A percentile compares a stretch with the other conserved stretches of the same genome.
These are phyloP conservation scores for Agelas oroides DNA, from an alignment of 37 sponge, comb jelly and placozoan species.

Conservation along the genomic window DNA sequence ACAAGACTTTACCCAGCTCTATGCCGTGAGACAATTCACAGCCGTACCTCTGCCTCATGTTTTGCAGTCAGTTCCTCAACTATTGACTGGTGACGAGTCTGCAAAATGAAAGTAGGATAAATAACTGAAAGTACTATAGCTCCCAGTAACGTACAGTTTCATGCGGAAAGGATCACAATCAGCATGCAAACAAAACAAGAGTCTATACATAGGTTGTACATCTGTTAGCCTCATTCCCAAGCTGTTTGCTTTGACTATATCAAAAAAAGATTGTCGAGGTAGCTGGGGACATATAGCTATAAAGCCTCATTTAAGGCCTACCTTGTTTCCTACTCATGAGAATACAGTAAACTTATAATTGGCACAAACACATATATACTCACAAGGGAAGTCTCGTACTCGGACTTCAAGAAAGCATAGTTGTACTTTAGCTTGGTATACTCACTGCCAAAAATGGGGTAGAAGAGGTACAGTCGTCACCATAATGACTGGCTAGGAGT, in stretches of 20 bases:
- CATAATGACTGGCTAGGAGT: too few species aligned
- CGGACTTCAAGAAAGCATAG: slow-evolving; percentile 60
- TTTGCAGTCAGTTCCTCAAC: slow-evolving; percentile 52
- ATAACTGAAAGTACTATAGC: background rate
- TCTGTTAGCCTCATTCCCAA: too few species aligned
- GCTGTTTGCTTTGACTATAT: too few species aligned
- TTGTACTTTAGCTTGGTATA: slow-evolving; percentile 62
- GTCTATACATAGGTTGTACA: too few species aligned
- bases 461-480: background rate
- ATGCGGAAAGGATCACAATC: too few species aligned
- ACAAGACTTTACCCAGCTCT: background rate
- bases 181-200: too few species aligned
- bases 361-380: background rate
- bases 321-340: too few species aligned
- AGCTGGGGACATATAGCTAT: too few species aligned
- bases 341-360: too few species aligned
- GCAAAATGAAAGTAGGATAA: background rate
- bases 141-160: too few species aligned
- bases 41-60: slow-evolving; percentile 45
- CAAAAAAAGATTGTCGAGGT: too few species aligned
- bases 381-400: slow-evolving; percentile 40
- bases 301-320: too few species aligned
- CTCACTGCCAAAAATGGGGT: slow-evolving; percentile 40
- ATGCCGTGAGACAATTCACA: background rate
- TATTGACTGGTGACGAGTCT: slow-evolving; percentile 45